A percentile compares a stretch with the other conserved stretches of the same genome.
phyloP scores from a whole-genome alignment of 92 coral and sea anemone genomes.

The Phenganax marumi region DNA sequence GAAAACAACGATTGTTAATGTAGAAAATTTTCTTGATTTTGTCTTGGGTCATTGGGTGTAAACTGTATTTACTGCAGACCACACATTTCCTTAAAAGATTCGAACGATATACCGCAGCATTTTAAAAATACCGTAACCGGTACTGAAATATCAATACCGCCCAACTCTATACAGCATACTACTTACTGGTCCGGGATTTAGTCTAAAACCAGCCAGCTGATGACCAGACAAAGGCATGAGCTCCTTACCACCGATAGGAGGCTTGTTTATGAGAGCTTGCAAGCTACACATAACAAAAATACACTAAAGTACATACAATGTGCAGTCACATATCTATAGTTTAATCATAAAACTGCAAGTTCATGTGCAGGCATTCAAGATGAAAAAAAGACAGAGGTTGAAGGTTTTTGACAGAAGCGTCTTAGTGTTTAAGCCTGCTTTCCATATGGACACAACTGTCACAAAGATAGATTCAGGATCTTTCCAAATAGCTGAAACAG shows the following conservation, averaged over 20 bases:
- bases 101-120: no score
- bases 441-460: no score
- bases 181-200: constrained; percentile 98
- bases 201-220: constrained; percentile 90
- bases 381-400: no score
- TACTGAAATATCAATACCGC: no score
- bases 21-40: not conserved
- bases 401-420: no score
- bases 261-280: constrained; percentile 90
- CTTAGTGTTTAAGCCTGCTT: no score
- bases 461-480: no score
- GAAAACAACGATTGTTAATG: not conserved
- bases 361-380: no score
- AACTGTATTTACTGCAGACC: no score
- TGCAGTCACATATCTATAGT: not conserved
- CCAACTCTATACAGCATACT: not conserved
- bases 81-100: no score
- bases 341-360: no score
- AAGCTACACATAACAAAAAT: constrained; percentile 53
- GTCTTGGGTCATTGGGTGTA: not conserved
- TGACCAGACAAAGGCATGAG: constrained; percentile 84
- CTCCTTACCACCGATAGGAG: constrained; percentile 98
- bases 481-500: not conserved
- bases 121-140: no score
- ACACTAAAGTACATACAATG: not conserved